Base-by-base conservation (phyloP, 2,113 vertebrate genomes). In the Erinaceus europaeus region DNA sequence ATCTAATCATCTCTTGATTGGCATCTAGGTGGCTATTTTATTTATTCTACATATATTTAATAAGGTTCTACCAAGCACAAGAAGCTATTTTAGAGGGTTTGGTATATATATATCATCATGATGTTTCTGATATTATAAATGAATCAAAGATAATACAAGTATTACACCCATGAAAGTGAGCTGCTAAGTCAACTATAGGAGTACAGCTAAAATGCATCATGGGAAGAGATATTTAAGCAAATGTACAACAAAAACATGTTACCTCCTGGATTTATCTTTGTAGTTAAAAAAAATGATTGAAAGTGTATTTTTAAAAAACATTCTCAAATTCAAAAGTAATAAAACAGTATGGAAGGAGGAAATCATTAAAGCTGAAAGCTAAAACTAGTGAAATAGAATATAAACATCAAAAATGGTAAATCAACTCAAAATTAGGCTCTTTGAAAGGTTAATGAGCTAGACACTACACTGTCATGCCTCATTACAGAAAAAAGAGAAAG, bases 301-400 rank as follows among this genome's bases (percentile, higher is more conserved):
- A 73, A 79, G n/a, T 42, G 55, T 77, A 62, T 14, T 79, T 79
- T 36, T n/a, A n/a, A n/a, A n/a, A n/a, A 74, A 86, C 64, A 52
- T 62, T 9, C 13, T 48, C 6, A 36, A 80, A 67, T 53, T 48
- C 40, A 50, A 86, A 50, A 76, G 17, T 61, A 81, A 29, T 15
- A 59, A 32, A 73, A 46, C 67, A 27, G 61, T 62, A 9, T 80
- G 4, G 21, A 76, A 17, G 38, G 10, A 90, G 13, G 21, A n/a
- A 82, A 86, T 76, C 72, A 65, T 68, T 84, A 65, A 83, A 73
- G 57, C 44, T 53, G 55, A 89, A 72, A 72, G 7, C 18, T 40
- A 80, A 73, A 84, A 64, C 17, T 71, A 81, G 74, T 40, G 25
- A 40, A 36, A 55, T n/a, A 62, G 20, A 74, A 78, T 64, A 34